phyloP scores from a whole-genome alignment of 2,113 vertebrate genomes.

The Circaetus gallicus region DNA sequence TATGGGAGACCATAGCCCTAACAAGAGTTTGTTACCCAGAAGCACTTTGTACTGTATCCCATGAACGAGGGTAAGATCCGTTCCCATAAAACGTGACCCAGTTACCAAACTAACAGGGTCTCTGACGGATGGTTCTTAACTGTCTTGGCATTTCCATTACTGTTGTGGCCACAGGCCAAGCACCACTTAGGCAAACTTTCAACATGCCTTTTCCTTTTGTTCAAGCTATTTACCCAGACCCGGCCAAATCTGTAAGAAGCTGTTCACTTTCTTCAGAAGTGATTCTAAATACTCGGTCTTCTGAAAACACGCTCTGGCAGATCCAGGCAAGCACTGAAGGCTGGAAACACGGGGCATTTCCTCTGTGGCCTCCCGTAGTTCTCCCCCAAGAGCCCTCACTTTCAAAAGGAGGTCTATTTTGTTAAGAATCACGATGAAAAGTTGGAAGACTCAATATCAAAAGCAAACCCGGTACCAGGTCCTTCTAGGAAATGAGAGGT shows the following conservation, averaged over 20 bases:
- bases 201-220: neutral
- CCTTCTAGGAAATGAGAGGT: neutral
- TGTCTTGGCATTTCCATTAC: neutral
- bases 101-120: neutral
- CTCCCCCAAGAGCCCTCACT: neutral
- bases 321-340: neutral
- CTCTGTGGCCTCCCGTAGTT: neutral
- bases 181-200: neutral
- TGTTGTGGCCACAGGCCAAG: neutral
- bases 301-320: neutral
- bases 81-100: neutral
- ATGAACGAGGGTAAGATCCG: neutral
- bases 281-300: neutral
- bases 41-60: neutral
- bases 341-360: neutral
- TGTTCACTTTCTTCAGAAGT: neutral
- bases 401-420: neutral
- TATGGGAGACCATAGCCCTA: neutral
- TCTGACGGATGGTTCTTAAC: neutral
- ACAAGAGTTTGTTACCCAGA: neutral
- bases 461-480: neutral
- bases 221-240: neutral
- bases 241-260: neutral
- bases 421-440: neutral
- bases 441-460: neutral